phyloP scores from a whole-genome alignment of 1,140 invertebrate species.

The Saccostrea glomerata region DNA sequence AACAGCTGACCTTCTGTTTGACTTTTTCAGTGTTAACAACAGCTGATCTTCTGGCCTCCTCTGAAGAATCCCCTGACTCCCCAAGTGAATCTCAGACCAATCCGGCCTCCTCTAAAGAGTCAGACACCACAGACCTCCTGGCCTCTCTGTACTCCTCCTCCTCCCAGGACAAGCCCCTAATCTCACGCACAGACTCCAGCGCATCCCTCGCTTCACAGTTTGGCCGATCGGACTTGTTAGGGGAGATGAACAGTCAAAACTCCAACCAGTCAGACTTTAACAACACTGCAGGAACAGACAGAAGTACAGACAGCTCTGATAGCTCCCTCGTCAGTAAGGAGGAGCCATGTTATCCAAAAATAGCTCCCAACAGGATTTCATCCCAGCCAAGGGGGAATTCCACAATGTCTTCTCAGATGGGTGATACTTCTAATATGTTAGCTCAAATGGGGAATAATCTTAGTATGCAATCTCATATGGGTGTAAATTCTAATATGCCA shows the following conservation, averaged over 20 bases:
- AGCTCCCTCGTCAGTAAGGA: not conserved
- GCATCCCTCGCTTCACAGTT: conserved; percentile 33
- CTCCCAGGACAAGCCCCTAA: conserved; percentile 1
- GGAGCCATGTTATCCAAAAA: not conserved
- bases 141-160: conserved; percentile 34
- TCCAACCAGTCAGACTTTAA: not conserved
- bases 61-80: not conserved
- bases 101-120: conserved; percentile 17
- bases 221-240: not conserved
- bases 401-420: not conserved
- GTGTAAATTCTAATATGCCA: not conserved
- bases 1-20: conserved; percentile 23
- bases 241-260: not conserved
- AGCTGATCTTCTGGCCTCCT: conserved; percentile 26
- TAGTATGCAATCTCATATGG: not conserved
- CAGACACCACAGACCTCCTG: not conserved
- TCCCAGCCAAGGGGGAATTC: not conserved
- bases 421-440: not conserved
- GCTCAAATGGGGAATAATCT: not conserved
- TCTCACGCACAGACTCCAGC: conserved; percentile 32
- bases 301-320: not conserved
- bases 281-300: not conserved
- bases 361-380: not conserved
- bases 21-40: conserved; percentile 22
- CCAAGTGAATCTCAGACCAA: not conserved